Base-by-base conservation (phyloP, 2,113 vertebrate species). In the Pholis gunnellus region DNA sequence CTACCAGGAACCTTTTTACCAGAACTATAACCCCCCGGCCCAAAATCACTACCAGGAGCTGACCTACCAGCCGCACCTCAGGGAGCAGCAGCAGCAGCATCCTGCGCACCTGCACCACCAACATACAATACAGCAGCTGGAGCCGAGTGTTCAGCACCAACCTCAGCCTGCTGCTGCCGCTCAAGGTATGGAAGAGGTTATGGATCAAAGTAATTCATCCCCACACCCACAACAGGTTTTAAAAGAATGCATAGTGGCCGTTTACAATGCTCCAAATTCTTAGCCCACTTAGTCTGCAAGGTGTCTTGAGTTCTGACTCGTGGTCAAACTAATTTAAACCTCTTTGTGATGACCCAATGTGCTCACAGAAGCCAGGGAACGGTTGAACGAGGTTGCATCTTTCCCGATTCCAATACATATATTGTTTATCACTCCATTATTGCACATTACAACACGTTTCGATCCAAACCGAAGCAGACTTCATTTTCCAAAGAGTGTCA, bases 1-100 rank as follows among this genome's bases (percentile, higher is more conserved):
- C 27, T 66, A 89, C 72, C 91, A 91, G 57, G 92, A 91, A n/a
- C 42, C 81, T 42, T 76, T 75, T 61, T 87, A 89, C 75, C 85
- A 88, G 64, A 94, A 65, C 79, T 74, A 75, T n/a, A 72, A 72
- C 54, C 61, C 54, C 14, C 20, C 13, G 11, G 42, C 46, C 59
- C 48, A 27, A 13, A 79, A 78, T 38, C 85, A 78, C 14, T 86
- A 89, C 71, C 87, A 88, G 10, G 89, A 92, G 20, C 73, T 72
- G 15, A 36, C 25, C 38, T 86, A 77, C 42, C 86, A 87, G 8
- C 83, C 90, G 1, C 86, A 57, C 36, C 10, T 64, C 78, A 78
- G 59, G 64, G 76, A 90, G 40, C 72, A 80, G 8, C 54, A 78
- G 31, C 52, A 90, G 31, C 72, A 79, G 18, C 48, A 71, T 15